Evolutionary conservation across 2,888 invertebrate genomes (phyloP).

Genomic region (Xestia ashworthii): DNA sequence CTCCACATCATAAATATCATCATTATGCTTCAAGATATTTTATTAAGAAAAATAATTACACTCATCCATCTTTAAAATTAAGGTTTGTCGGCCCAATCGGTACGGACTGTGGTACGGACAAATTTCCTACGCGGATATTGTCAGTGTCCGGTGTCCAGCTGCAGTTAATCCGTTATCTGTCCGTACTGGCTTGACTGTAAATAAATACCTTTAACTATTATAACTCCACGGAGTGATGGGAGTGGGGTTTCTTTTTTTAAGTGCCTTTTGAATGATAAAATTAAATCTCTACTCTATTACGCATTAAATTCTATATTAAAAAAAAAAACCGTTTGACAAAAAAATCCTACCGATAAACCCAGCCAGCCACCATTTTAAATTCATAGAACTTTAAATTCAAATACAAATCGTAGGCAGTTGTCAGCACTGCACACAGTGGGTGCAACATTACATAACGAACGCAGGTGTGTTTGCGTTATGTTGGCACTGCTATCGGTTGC

Average conservation of each 20-base stretch:
- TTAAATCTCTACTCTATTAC: too few species aligned
- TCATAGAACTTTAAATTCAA: slow-evolving; percentile 31
- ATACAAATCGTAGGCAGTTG: slow-evolving; percentile 46
- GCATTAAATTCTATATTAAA: too few species aligned
- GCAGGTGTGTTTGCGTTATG: slow-evolving; percentile 61
- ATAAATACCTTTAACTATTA: neutral
- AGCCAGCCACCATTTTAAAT: slow-evolving; percentile 36
- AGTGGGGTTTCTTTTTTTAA: neutral
- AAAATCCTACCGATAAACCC: neutral
- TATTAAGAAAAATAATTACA: neutral
- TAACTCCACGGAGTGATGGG: neutral
- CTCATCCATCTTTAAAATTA: neutral
- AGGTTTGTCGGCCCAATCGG: neutral
- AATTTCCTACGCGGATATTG: neutral
- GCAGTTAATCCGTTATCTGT: neutral
- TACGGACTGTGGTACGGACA: neutral
- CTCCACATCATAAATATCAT: neutral
- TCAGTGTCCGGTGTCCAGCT: neutral
- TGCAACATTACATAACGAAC: slow-evolving; percentile 51
- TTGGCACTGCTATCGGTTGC: slow-evolving; percentile 53
- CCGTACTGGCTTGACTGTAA: neutral
- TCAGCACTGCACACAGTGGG: slow-evolving; percentile 51
- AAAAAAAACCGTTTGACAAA: neutral
- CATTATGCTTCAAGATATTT: neutral
- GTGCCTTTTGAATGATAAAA: neutral